Evolutionary conservation across 2,888 invertebrate species (phyloP), one percentile per base, ranked within the genome.

Genomic region (Iphiclides podalirius): DNA sequence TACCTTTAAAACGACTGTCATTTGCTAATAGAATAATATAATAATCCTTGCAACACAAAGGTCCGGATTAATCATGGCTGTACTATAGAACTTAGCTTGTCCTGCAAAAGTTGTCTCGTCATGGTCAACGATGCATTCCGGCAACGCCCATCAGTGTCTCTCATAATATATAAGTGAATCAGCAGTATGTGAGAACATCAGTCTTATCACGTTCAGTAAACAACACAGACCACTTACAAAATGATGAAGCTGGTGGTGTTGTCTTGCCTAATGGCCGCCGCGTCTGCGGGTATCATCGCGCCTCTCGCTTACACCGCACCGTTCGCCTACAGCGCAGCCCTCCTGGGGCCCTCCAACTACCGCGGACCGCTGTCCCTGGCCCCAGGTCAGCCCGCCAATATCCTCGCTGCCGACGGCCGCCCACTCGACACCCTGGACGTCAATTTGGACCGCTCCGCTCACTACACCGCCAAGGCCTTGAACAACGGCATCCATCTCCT

Each of bases 161-260:
- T 52, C 40, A 41, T 59, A 61, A 70, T 81, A 82, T 81, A 81
- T 65, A 84, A 61, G 79, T 39, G 36, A n/a, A 33, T 35, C 17
- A 48, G 41, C 36, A 54, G 16, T 61, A 61, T 7, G 62, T 63
- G 52, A 55, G 47, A 55, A 69, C 66, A 86, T 85, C 83, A 86
- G 84, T 85, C 67, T 75, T 73, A 62, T 54, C 65, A 59, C 67
- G 61, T 61, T 41, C 59, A 69, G 61, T 65, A 59, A 66, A 47
- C 75, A 82, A 81, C 82, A 86, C 86, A 87, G 85, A 88, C 85
- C 84, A 76, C 68, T 72, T 57, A 63, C 75, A 84, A 66, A 60
- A 89, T 89, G 89, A 70, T 87, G 75, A 87, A 87, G 70, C 77
- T 89, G 90, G 90, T 91, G 89, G 91, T 91, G 78, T 90, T 92